A percentile compares a stretch with the other conserved stretches of the same genome.
Evolutionary conservation across 1,140 invertebrate genomes (phyloP).

Genomic region (Neomicropteryx cornuta): DNA sequence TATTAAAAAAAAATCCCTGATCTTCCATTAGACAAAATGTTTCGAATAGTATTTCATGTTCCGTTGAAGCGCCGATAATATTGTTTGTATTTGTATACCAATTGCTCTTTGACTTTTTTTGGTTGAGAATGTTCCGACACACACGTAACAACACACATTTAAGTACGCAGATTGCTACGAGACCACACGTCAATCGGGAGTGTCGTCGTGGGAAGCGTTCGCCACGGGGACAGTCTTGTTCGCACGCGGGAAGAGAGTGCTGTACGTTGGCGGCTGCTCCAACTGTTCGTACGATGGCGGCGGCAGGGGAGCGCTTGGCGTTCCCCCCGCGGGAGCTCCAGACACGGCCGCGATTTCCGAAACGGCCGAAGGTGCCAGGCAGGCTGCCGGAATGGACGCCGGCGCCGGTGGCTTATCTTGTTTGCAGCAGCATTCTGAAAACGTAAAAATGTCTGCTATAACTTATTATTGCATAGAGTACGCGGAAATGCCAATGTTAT

Average conservation of each 20-base stretch:
- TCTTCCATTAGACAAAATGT: too few species aligned
- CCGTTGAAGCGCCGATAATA: too few species aligned
- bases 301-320: conserved; percentile 16
- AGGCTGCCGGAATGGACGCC: conserved; percentile 27
- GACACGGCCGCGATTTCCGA: conserved; percentile 23
- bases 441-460: too few species aligned
- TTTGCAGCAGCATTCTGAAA: conserved; percentile 34
- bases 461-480: too few species aligned
- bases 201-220: conserved; percentile 31
- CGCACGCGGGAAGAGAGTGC: conserved; percentile 31
- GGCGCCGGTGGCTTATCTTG: conserved; percentile 31
- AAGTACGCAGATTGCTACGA: too few species aligned
- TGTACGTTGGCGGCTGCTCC: conserved; percentile 31
- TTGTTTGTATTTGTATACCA: too few species aligned
- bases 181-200: conserved; percentile 23
- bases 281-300: conserved; percentile 27
- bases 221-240: conserved; percentile 30
- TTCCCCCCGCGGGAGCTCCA: conserved; percentile 26
- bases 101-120: too few species aligned
- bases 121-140: too few species aligned
- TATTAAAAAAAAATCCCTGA: too few species aligned
- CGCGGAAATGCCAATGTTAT: too few species aligned
- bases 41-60: too few species aligned
- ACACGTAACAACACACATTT: too few species aligned
- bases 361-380: conserved; percentile 28